Base-by-base conservation (phyloP, 2,113 vertebrate species). In the Saccopteryx leptura region DNA sequence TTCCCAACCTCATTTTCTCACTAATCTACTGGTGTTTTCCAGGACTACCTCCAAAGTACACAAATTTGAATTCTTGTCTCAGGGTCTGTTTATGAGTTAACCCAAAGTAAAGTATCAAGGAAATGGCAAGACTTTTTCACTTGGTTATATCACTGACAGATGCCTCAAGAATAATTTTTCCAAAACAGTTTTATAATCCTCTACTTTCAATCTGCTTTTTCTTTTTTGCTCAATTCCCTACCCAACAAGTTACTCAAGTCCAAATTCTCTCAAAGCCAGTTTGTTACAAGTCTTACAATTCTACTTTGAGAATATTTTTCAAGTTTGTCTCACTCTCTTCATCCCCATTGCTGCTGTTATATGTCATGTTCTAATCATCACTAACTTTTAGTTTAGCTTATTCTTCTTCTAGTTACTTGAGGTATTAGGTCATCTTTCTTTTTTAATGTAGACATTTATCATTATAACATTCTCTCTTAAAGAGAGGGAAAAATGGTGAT, bases 1-100 rank as follows among this genome's bases (percentile, higher is more conserved):
- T 66, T 78, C 26, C 23, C 26, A 33, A 46, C 23, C 39, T 96
- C 61, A 31, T 21, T n/a, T 79, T 66, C 63, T 31, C 33, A 63
- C 52, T 91, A 81, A 31, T 19, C 11, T 68, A 28, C 14, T 96
- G 72, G 28, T 81, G 18, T 79, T 96, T 66, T 31, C 48, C 52
- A 91, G 54, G 63, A 85, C 56, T 24, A 31, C 46, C 7, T 88
- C 82, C 50, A 82, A 87, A 85, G 52, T 46, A 94, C 24, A 79
- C 11, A 52, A 69, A 23, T 82, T 71, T 48, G 24, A 91, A 89
- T 85, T 74, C 19, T 92, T 85, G 21, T 68, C 46, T 91, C 75
- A 9, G 11, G 76, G 15, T 58, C 60, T 69, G 19, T 74, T 80
- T 63, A 56, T 33, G 52, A 82, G 50, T 56, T 52, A 61, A 88